Conservation (phyloP, 1,140 invertebrate genomes). For the Periplaneta americana region DNA sequence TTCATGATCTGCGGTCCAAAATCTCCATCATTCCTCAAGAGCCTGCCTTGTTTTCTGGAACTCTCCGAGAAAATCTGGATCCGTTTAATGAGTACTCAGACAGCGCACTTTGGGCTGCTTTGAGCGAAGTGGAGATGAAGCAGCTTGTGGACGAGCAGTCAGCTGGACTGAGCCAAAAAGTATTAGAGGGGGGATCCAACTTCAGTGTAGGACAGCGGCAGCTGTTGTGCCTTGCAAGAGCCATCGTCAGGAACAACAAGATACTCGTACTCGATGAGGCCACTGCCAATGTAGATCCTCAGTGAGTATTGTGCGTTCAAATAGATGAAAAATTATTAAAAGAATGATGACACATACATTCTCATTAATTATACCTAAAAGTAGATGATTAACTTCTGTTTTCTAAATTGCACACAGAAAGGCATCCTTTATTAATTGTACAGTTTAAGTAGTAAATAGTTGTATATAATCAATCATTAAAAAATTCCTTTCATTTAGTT, state of each 20-base stretch:
- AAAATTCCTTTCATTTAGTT: too few relatives aligned
- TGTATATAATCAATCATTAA: too few relatives aligned
- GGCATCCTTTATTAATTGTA: too few relatives aligned
- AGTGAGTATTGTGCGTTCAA: too few relatives aligned
- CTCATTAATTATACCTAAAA: too few relatives aligned
- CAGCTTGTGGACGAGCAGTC: constrained; percentile 33
- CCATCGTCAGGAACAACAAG: constrained; percentile 44
- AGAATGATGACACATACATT: too few relatives aligned
- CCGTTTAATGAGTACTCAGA: constrained; percentile 59
- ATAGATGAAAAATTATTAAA: too few relatives aligned
- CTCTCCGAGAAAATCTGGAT: constrained; percentile 58
- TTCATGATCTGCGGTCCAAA: constrained; percentile 57
- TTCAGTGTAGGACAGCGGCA: constrained; percentile 54
- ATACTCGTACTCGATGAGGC: constrained; percentile 53
- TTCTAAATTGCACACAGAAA: too few relatives aligned
- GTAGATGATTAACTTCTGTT: too few relatives aligned
- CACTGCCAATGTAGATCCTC: constrained; percentile 48
- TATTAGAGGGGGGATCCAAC: constrained; percentile 45
- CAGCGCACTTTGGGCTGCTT: constrained; percentile 61
- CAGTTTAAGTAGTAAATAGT: too few relatives aligned
- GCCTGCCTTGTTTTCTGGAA: constrained; percentile 61
- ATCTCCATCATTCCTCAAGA: constrained; percentile 70
- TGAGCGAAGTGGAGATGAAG: constrained; percentile 60
- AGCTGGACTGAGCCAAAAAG: constrained; percentile 36
- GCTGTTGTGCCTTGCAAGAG: constrained; percentile 47